Percentiles rank a stretch among this genome's conserved stretches.
These are phyloP conservation scores for Asobara japonica DNA, from an alignment of 1,140 invertebrate species.

Conservation along the genomic window DNA sequence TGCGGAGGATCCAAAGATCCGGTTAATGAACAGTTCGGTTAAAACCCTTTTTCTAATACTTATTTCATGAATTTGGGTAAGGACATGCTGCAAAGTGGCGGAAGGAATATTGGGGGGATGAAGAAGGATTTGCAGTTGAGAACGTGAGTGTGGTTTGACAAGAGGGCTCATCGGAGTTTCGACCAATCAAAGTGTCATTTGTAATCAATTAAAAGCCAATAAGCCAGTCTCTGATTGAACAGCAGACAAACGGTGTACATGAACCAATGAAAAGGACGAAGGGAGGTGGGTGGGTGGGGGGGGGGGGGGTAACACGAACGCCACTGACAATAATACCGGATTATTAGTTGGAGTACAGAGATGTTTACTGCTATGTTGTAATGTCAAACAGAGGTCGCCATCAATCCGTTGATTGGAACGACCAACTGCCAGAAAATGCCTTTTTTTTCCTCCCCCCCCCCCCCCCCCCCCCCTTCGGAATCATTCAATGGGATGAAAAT, in stretches of 20 bases:
- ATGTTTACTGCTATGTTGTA: slow-evolving; percentile 54
- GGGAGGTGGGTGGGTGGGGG: slow-evolving; percentile 47
- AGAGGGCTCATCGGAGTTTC: slow-evolving; percentile 29
- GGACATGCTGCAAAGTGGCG: no score
- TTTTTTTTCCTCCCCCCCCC: not conserved
- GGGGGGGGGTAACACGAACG: not conserved
- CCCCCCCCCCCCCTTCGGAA: no score
- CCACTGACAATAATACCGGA: slow-evolving; percentile 59
- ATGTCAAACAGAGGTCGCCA: not conserved
- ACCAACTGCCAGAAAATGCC: not conserved
- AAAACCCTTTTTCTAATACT: no score
- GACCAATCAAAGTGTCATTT: slow-evolving; percentile 65
- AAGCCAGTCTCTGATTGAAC: slow-evolving; percentile 62
- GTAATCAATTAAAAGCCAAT: slow-evolving; percentile 68
- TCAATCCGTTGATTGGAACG: not conserved
- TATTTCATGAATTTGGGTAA: no score
- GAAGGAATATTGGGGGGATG: not conserved
- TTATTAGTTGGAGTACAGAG: slow-evolving; percentile 58
- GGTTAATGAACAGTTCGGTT: not conserved
- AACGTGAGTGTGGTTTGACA: not conserved
- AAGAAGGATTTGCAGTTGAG: not conserved
- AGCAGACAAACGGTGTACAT: slow-evolving; percentile 34
- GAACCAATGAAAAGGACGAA: slow-evolving; percentile 40
- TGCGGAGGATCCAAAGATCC: no score
- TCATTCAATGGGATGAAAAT: no score